Base-by-base conservation (phyloP, 1,140 invertebrate species). In the Drosophila ficusphila region DNA sequence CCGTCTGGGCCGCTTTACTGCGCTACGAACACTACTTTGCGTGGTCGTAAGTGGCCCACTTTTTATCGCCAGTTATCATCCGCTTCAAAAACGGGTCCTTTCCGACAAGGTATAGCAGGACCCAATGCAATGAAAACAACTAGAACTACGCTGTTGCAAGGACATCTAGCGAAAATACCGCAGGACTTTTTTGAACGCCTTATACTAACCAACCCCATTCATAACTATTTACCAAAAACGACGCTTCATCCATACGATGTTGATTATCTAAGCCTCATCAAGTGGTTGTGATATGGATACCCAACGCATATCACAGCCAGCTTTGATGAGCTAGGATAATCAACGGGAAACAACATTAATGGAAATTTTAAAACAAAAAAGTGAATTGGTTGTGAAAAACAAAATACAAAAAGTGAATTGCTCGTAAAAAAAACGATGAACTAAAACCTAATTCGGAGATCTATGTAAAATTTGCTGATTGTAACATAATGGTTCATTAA, bases 241-340 rank as follows among this genome's bases (percentile, higher is more conserved):
- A 29, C 16, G 4, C 27, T 31, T 27, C 53, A 69, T 44, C 47
- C 67, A 39, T 31, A 68, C 73, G 83, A 90, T 90, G 90, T 91
- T 91, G 90, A 90, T 91, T 89, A 90, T 75, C 92, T 81, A 85
- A 91, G 81, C 75, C 90, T 91, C 90, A 94, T 94, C 93, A 95
- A 95, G 94, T 95, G 95, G 95, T 92, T 95, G 95, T 96, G 95
- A 95, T 95, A 94, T 96, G 95, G 94, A 93, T 91, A 91, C 78
- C 85, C 91, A 79, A 93, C 91, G 93, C 95, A 96, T 96, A 96
- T 97, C 95, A 96, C 96, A 96, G 96, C 95, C 95, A 96, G 95
- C 95, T 96, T 97, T 97, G 96, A 97, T 97, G 95, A 97, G 96
- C 96, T 92, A 90, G 90, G 90, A 91, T 90, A 91, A 91, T 85